phyloP scores from a whole-genome alignment of 2,797 vertebrate genomes.

The Clarias platycephalus region DNA sequence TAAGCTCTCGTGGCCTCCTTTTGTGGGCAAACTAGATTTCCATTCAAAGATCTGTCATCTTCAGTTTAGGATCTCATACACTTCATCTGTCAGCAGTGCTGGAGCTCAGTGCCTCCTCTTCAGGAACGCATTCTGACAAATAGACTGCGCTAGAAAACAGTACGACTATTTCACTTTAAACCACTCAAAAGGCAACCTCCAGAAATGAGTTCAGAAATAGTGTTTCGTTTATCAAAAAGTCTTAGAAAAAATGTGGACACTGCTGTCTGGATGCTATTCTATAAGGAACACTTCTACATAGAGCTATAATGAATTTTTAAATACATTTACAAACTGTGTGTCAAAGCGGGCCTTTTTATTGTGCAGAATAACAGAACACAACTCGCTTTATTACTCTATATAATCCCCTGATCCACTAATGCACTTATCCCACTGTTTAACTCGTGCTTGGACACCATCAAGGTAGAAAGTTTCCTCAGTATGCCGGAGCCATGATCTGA shows the following conservation, averaged over 20 bases:
- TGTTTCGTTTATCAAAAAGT: not conserved
- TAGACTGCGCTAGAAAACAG: slow-evolving; percentile 35
- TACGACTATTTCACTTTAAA: slow-evolving; percentile 36
- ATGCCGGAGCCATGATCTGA: too few species aligned
- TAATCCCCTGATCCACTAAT: too few species aligned
- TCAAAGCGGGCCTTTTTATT: too few species aligned
- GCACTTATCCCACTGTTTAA: too few species aligned
- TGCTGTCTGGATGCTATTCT: not conserved
- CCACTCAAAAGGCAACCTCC: slow-evolving; percentile 15
- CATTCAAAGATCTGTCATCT: slow-evolving; percentile 53
- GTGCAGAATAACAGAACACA: too few species aligned
- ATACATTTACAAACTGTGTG: not conserved
- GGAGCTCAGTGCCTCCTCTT: slow-evolving; percentile 21
- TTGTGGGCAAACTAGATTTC: slow-evolving; percentile 42
- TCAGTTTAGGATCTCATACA: slow-evolving; percentile 47
- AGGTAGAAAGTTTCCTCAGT: too few species aligned
- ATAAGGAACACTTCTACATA: not conserved
- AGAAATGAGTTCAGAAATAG: not conserved
- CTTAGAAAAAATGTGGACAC: slow-evolving; percentile 2
- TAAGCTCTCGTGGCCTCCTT: slow-evolving; percentile 40
- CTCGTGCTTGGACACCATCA: too few species aligned
- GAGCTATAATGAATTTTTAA: not conserved
- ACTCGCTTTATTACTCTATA: too few species aligned
- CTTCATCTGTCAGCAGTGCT: slow-evolving; percentile 23
- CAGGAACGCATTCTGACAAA: slow-evolving; percentile 35